Percentiles rank a stretch among this genome's conserved stretches.
Conservation (phyloP, 2,113 vertebrate species). For the Eublepharis macularius region DNA sequence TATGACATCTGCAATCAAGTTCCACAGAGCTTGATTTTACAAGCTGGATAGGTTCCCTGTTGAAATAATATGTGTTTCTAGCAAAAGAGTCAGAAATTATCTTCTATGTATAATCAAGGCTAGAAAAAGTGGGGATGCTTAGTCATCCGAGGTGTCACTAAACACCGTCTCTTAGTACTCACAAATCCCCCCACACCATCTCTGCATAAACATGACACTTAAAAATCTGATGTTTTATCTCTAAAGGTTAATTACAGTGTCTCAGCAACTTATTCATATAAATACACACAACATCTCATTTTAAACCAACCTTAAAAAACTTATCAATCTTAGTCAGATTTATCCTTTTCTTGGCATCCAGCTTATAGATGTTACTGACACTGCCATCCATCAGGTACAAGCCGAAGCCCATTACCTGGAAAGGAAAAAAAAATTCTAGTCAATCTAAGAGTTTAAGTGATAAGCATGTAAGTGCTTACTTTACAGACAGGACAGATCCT, state of each 20-base stretch:
- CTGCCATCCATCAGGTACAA: slow-evolving; percentile 96
- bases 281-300: background rate
- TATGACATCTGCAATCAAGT: background rate
- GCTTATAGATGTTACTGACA: slow-evolving; percentile 96
- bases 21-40: background rate
- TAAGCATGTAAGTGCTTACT: background rate
- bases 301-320: slow-evolving; percentile 91
- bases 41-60: background rate
- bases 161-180: background rate
- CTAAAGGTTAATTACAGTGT: background rate
- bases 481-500: background rate
- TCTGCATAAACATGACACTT: background rate
- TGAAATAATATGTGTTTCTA: background rate
- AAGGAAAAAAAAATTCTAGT: background rate
- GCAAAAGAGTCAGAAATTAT: background rate
- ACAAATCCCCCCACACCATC: background rate
- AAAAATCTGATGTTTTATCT: background rate
- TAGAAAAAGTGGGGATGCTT: background rate
- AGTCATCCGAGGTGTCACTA: background rate
- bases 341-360: slow-evolving; percentile 97
- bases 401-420: slow-evolving; percentile 97
- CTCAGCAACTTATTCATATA: background rate
- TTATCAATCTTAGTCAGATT: slow-evolving; percentile 97
- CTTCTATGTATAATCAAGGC: background rate
- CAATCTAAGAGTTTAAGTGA: background rate